phyloP scores from a whole-genome alignment of 2,888 invertebrate species.

The Uropetala carovei region DNA sequence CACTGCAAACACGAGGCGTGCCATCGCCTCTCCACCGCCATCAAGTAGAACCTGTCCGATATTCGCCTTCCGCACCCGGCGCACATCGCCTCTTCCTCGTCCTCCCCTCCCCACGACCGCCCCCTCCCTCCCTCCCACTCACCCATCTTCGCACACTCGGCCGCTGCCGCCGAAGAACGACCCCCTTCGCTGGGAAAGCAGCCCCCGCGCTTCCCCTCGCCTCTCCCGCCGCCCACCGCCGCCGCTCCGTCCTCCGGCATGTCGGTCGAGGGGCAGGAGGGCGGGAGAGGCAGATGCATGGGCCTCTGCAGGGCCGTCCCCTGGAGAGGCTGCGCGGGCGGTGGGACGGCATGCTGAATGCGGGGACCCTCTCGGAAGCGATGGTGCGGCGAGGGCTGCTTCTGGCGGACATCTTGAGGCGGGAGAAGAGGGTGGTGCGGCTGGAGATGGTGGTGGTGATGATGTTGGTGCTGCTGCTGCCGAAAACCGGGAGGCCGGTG shows the following conservation, averaged over 20 bases:
- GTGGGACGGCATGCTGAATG: background rate
- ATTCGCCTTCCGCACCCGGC: constrained; percentile 93
- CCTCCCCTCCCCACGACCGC: constrained; percentile 68
- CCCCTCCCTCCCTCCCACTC: constrained; percentile 73
- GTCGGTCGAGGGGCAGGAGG: background rate
- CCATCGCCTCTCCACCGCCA: constrained; percentile 95
- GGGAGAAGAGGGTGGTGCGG: constrained; percentile 67
- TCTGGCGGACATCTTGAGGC: constrained; percentile 54
- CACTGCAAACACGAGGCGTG: constrained; percentile 94
- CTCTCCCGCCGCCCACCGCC: background rate
- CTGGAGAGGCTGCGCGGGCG: constrained; percentile 35
- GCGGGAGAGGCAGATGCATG: constrained; percentile 25
- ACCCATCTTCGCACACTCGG: background rate
- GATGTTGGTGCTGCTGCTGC: constrained; percentile 63
- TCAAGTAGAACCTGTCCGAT: constrained; percentile 92
- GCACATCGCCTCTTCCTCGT: constrained; percentile 79
- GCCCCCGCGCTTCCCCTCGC: constrained; percentile 67
- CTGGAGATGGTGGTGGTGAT: constrained; percentile 69
- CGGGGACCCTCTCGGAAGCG: constrained; percentile 9
- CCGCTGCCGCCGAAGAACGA: background rate
- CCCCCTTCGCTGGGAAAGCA: background rate
- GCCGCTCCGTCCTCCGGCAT: constrained; percentile 37
- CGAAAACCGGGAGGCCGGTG: constrained; percentile 56
- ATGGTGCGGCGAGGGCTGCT: constrained; percentile 7
- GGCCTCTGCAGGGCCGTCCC: constrained; percentile 41